A percentile compares a stretch with the other conserved stretches of the same genome.
phyloP scores from a whole-genome alignment of 2,113 vertebrate species.

The Regulus satrapa region DNA sequence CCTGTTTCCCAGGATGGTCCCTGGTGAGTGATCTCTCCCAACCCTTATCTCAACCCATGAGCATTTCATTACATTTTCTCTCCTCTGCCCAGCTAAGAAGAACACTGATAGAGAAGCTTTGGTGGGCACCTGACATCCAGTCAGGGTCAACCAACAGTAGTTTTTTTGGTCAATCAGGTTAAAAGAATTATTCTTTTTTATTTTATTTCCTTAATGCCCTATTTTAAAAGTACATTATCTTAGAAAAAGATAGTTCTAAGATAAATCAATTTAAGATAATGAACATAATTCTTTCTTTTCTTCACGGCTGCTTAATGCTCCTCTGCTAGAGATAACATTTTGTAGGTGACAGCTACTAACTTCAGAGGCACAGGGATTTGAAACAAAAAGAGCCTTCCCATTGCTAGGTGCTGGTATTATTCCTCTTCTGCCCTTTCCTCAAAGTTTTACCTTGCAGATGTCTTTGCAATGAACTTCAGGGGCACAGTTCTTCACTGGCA shows the following conservation, averaged over 20 bases:
- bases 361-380: not conserved
- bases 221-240: not conserved
- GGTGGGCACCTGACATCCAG: not conserved
- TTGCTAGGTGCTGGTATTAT: not conserved
- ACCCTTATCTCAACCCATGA: not conserved
- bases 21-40: not conserved
- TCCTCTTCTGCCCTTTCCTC: not conserved
- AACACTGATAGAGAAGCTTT: not conserved
- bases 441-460: not conserved
- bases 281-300: constrained; percentile 9
- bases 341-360: constrained; percentile 11
- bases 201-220: constrained; percentile 16
- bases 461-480: not conserved
- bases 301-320: not conserved
- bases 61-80: not conserved
- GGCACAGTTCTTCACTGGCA: not conserved
- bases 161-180: not conserved
- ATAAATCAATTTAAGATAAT: constrained; percentile 26
- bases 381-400: not conserved
- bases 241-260: not conserved
- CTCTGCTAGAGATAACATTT: not conserved
- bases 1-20: not conserved
- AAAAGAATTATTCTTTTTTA: not conserved
- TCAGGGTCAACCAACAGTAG: not conserved
- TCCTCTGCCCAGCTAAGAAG: not conserved